Conservation (phyloP, 2,797 vertebrate species). For the Morelia viridis region DNA sequence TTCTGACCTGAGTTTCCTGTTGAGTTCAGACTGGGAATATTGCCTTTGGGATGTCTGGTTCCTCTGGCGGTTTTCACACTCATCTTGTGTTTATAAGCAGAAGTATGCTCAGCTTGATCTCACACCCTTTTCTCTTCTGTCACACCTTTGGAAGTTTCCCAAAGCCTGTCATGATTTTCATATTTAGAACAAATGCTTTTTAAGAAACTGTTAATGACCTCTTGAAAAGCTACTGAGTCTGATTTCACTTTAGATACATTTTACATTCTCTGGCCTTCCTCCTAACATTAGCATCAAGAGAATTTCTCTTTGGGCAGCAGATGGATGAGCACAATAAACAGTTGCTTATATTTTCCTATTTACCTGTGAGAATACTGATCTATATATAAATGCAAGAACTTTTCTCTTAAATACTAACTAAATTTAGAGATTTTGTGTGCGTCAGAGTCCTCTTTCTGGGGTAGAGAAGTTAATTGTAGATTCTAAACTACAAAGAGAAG, state of each 20-base stretch:
- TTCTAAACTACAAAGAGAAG: background rate
- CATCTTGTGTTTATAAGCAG: background rate
- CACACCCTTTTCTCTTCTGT: background rate
- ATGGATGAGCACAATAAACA: background rate
- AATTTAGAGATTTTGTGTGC: background rate
- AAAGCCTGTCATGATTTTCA: background rate
- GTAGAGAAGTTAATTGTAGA: background rate
- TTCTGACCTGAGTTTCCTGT: background rate
- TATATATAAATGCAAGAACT: background rate
- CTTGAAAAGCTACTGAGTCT: background rate
- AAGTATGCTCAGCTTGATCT: constrained; percentile 4
- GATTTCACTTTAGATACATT: background rate
- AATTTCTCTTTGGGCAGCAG: background rate
- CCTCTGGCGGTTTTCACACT: background rate
- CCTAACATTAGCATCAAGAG: background rate
- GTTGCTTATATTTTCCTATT: background rate
- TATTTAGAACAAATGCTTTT: background rate
- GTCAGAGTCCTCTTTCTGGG: background rate
- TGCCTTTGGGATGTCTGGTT: background rate
- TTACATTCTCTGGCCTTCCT: background rate
- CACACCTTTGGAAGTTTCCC: background rate
- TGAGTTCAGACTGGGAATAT: background rate
- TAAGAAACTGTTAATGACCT: background rate
- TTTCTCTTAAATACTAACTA: background rate
- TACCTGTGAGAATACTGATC: background rate